Base-by-base conservation (phyloP, 2,797 vertebrate species). In the Spinibarbus caldwelli region DNA sequence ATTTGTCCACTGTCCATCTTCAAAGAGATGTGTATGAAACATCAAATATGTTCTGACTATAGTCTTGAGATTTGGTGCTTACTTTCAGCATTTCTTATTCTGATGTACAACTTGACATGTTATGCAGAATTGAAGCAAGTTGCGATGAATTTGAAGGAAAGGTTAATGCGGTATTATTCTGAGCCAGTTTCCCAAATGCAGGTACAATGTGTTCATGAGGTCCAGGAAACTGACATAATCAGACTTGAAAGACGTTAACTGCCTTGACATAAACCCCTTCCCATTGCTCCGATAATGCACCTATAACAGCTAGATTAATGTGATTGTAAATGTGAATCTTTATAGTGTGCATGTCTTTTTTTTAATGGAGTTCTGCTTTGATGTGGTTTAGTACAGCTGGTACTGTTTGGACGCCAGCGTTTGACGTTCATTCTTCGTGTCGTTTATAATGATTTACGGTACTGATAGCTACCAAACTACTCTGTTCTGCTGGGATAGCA, bases 251-350 rank as follows among this genome's bases (percentile, higher is more conserved):
- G 34, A 57, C 14, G 7, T 38, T 59, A 59, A 78, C 76, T 59
- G n/a, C 23, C 23, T 78, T 17, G n/a, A 41, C 36, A 59, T 78
- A 29, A 78, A 59, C 23, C 52, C 23, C 23, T 57, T 77, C 23
- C 34, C 75, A 15, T 15, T 77, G 49, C 6, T 23, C 52, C 17
- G 12, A 78, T 78, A 79, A 54, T 81, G 62, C 75, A 72, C 57
- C 90, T 92, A 92, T 89, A 91, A 89, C 88, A 86, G 36, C 87
- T 52, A 87, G 88, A 90, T 93, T 93, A 90, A 92, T 92, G 89
- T 87, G 83, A 3, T 6, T 77, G 88, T 91, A 90, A 93, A 92
- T 89, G 89, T 80, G 77, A 64, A 88, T 90, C 85, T 85, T 6
- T 80, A 80, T 47, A 36, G n/a, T 31, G 41, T 83, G 26, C 92